Percentiles rank a stretch among this genome's conserved stretches.
These are phyloP conservation scores for Philonicus albiceps DNA, from an alignment of 2,888 invertebrate species.

Conservation along the genomic window DNA sequence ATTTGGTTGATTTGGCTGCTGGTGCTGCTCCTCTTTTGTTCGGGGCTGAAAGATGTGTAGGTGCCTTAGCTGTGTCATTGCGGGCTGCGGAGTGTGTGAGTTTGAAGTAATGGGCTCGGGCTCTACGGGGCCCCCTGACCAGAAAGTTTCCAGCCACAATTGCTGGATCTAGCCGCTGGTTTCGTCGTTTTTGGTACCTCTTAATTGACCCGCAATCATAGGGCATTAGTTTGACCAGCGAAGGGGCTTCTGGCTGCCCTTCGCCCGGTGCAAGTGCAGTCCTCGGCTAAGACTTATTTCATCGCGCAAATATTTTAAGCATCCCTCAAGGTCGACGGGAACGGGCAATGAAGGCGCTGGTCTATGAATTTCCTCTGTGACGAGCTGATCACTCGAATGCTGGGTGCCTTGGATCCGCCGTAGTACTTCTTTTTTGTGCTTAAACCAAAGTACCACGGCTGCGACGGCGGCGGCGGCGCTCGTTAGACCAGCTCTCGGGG, in stretches of 20 bases:
- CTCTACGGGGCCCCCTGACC: background rate
- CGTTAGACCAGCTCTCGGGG: background rate
- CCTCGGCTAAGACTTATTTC: background rate
- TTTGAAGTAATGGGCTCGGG: background rate
- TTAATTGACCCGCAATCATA: background rate
- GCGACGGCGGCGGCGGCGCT: background rate
- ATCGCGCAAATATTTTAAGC: conserved; percentile 30
- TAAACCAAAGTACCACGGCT: background rate
- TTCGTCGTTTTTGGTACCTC: background rate
- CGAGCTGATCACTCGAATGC: background rate
- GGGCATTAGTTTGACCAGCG: background rate
- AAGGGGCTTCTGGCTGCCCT: background rate
- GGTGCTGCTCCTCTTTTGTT: conserved; percentile 24
- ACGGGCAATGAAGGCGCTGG: background rate
- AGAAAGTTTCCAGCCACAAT: background rate
- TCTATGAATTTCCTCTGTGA: background rate
- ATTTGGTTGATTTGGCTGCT: background rate
- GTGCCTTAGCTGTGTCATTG: conserved; percentile 25
- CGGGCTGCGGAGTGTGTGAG: background rate
- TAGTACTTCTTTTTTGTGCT: background rate
- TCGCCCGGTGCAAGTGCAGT: background rate
- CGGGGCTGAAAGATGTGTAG: conserved; percentile 16
- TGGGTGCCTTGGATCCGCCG: background rate
- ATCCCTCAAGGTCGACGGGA: conserved; percentile 37
- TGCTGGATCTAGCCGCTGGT: background rate